Conservation (phyloP, 2,888 invertebrate species). For the Atrina japonica region DNA sequence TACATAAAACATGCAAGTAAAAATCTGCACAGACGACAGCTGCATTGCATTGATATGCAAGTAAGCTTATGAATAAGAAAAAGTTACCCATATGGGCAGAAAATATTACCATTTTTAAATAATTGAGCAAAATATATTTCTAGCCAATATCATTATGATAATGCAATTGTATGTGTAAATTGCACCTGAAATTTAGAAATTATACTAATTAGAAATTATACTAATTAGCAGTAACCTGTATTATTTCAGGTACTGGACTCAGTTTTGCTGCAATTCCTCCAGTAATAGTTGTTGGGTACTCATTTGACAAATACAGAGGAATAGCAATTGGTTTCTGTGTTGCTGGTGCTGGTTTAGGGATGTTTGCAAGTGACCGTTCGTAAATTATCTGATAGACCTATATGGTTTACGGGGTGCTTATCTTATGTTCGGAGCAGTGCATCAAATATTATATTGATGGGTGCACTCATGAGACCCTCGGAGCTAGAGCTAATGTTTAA, state of each 20-base stretch:
- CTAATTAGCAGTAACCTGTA: too few species aligned
- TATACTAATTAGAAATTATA: too few species aligned
- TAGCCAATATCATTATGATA: too few species aligned
- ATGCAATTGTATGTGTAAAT: too few species aligned
- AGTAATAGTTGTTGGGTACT: constrained; percentile 29
- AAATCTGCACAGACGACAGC: too few species aligned
- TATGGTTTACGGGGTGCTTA: constrained; percentile 31
- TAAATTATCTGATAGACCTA: constrained; percentile 27
- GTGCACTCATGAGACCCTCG: constrained; percentile 34
- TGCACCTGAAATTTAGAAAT: too few species aligned
- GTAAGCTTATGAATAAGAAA: too few species aligned
- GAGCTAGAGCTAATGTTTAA: constrained; percentile 26
- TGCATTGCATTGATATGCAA: too few species aligned
- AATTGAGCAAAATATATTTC: too few species aligned
- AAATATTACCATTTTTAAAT: too few species aligned
- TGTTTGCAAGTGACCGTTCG: constrained; percentile 32
- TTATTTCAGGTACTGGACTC: constrained; percentile 28
- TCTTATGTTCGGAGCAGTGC: constrained; percentile 32
- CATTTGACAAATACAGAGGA: constrained; percentile 36
- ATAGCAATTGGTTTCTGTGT: constrained; percentile 28
- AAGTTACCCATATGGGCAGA: too few species aligned
- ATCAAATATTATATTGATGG: constrained; percentile 20
- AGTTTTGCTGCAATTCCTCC: constrained; percentile 16
- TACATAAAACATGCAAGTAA: too few species aligned
- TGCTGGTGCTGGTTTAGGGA: constrained; percentile 27